Evolutionary conservation across 2,113 vertebrate species (phyloP).

Genomic region (Fukomys damarensis): DNA sequence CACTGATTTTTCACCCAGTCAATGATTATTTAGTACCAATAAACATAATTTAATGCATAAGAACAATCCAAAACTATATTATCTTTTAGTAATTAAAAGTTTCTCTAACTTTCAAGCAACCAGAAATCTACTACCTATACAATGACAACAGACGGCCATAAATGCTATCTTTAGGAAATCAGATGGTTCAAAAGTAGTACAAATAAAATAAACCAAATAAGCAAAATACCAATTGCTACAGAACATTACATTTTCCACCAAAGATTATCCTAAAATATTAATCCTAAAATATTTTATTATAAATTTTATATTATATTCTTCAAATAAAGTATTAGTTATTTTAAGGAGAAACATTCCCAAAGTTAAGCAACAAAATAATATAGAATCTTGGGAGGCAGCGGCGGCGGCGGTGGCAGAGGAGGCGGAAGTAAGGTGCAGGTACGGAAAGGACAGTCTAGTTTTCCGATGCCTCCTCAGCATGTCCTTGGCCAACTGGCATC

Average conservation of each 20-base stretch:
- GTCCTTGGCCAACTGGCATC: not conserved
- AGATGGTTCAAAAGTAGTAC: not conserved
- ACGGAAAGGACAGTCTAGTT: not conserved
- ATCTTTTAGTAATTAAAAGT: constrained; percentile 52
- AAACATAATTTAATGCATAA: not conserved
- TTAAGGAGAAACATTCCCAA: constrained; percentile 20
- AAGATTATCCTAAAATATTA: not conserved
- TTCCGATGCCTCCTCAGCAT: not conserved
- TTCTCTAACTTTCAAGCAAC: not conserved
- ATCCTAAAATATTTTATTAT: constrained; percentile 45
- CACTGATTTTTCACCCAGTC: constrained; percentile 38
- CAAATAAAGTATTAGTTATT: constrained; percentile 39
- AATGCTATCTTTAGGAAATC: constrained; percentile 43
- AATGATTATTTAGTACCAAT: constrained; percentile 21
- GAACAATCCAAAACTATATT: constrained; percentile 37
- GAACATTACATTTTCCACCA: not conserved
- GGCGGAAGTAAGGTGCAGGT: no score
- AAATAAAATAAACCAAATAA: constrained; percentile 22
- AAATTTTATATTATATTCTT: constrained; percentile 38
- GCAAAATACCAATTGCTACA: constrained; percentile 27
- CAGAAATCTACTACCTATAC: not conserved
- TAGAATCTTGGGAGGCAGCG: no score
- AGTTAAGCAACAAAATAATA: constrained; percentile 33
- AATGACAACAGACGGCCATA: not conserved
- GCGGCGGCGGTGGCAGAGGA: no score